Conservation (phyloP, 2,113 vertebrate genomes). For the Terrapene triunguis region DNA sequence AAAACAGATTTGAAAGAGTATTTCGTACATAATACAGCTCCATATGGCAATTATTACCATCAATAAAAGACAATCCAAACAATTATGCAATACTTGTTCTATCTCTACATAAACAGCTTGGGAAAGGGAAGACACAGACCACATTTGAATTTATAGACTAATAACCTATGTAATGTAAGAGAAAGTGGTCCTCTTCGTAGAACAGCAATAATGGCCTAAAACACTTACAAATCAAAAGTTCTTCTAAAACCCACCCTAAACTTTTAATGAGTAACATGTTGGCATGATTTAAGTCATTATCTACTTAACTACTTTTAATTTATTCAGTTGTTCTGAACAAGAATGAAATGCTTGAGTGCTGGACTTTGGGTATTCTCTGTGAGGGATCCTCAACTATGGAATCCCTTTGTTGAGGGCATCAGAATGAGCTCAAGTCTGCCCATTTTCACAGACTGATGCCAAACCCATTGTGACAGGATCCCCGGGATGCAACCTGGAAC, state of each 20-base stretch:
- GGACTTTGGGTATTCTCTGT: not conserved
- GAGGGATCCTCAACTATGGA: not conserved
- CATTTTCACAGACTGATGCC: not conserved
- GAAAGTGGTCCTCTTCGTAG: not conserved
- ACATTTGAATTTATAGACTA: not conserved
- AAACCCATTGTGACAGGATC: not conserved
- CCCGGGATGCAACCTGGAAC: no score
- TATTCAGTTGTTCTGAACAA: not conserved
- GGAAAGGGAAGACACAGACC: not conserved
- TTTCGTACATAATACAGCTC: not conserved
- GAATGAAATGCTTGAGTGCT: rapidly evolving
- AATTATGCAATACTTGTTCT: not conserved
- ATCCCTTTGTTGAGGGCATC: not conserved
- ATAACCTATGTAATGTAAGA: not conserved
- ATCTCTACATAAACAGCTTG: not conserved
- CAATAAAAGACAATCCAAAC: not conserved
- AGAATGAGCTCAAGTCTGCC: not conserved
- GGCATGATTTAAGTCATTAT: not conserved
- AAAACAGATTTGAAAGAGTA: not conserved
- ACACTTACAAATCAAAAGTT: not conserved
- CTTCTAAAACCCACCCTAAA: not conserved
- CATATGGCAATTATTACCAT: not conserved
- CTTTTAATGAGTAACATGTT: not conserved
- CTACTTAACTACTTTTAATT: not conserved
- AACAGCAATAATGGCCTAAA: not conserved